phyloP scores from a whole-genome alignment of 1,140 invertebrate species.

The Drosophila navojoa region DNA sequence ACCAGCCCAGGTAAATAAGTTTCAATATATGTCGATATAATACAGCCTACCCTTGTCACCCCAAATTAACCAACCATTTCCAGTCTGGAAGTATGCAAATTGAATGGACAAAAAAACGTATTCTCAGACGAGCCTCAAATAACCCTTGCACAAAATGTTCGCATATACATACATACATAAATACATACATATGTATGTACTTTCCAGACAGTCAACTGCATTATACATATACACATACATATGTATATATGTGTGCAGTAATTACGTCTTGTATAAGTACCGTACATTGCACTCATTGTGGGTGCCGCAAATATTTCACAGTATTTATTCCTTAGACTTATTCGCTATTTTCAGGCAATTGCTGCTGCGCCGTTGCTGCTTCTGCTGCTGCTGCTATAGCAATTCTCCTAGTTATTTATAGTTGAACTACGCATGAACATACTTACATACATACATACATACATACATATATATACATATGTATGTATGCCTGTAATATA shows the following conservation, averaged over 20 bases:
- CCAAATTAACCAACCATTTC: too few relatives aligned
- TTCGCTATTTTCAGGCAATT: conserved; percentile 3
- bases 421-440: conserved; percentile 17
- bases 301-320: neutral
- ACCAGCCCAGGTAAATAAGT: too few relatives aligned
- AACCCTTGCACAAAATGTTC: neutral
- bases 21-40: too few relatives aligned
- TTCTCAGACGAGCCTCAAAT: conserved; percentile 2
- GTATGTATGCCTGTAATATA: too few relatives aligned
- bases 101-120: neutral
- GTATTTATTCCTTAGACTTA: conserved; percentile 12
- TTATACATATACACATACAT: neutral
- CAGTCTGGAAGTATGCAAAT: too few relatives aligned
- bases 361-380: neutral
- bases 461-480: conserved; percentile 5
- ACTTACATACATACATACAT: neutral
- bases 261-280: neutral
- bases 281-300: conserved; percentile 30
- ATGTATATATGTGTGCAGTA: neutral
- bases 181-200: neutral
- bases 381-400: neutral
- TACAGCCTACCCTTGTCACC: too few relatives aligned
- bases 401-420: conserved; percentile 28
- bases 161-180: neutral
- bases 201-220: too few relatives aligned